Conservation (phyloP, 2,113 vertebrate genomes). For the Herpailurus yagouaroundi region DNA sequence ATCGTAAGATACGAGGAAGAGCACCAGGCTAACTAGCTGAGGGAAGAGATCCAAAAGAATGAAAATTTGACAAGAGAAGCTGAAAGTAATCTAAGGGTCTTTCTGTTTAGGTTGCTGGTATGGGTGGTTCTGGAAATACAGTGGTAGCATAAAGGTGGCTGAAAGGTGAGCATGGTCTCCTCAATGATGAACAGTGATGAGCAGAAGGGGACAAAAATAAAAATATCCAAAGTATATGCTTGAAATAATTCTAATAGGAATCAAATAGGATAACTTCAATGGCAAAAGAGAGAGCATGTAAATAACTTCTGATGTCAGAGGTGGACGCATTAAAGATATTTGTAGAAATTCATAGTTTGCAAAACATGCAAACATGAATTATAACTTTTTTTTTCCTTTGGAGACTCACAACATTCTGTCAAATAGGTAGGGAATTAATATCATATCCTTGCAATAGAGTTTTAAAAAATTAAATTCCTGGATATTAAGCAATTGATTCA, state of each 20-base stretch:
- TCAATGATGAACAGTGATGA: not conserved
- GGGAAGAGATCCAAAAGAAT: not conserved
- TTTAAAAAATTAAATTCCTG: not conserved
- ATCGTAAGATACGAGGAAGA: not conserved
- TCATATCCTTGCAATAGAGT: not conserved
- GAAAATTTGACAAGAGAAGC: not conserved
- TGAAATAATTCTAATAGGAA: not conserved
- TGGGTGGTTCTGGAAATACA: not conserved
- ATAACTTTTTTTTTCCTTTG: not conserved
- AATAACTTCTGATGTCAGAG: not conserved
- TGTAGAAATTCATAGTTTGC: not conserved
- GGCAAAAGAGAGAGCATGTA: not conserved
- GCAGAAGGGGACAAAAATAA: not conserved
- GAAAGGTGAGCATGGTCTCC: not conserved
- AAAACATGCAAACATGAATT: not conserved
- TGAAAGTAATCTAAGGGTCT: not conserved
- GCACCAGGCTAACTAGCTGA: not conserved
- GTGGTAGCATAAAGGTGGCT: not conserved
- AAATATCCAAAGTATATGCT: not conserved
- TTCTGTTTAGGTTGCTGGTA: not conserved
- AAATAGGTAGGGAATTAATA: not conserved
- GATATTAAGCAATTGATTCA: not conserved
- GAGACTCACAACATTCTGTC: not conserved
- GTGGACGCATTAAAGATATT: not conserved
- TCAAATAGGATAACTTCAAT: not conserved